Evolutionary conservation across 2,888 invertebrate species (phyloP), one percentile per base, ranked within the genome.

Genomic region (Falcaria lacertinaria): DNA sequence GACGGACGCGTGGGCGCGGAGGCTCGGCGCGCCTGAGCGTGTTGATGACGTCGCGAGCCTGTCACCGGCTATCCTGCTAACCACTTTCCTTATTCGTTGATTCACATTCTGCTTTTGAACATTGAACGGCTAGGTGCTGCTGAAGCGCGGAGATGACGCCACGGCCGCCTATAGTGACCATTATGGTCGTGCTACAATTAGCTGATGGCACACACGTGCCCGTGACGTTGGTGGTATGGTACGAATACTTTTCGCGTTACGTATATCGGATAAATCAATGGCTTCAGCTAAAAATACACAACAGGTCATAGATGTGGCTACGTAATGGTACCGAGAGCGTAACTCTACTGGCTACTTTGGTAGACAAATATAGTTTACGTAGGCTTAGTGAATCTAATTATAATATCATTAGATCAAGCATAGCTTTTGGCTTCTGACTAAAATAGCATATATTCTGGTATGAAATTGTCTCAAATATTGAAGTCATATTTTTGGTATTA

Each of bases 171-270:
- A 67, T 63, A 72, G 70, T 69, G 74, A 83, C 87, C 74, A 78
- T 78, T 88, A 86, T 82, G 85, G 88, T 71, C 64, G 77, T 82
- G 81, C 88, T 69, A 80, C 80, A 85, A 85, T 89, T 87, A 88
- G 87, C 77, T 58, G 62, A 64, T 69, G 77, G 68, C 71, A 79
- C 80, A 80, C 76, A 75, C 74, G 70, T 67, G 75, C 82, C 85
- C 64, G 78, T 88, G 88, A 89, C 88, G 88, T 85, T 63, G 75
- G 57, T 61, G 48, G 58, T 64, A 66, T 66, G 69, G 68, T 68
- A 68, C 64, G 67, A 78, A 81, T 86, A 79, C 67, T 80, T 81
- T 50, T 49, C 50, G 54, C 71, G 74, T 79, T 82, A 84, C 87
- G 86, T 84, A 75, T 69, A 51, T 64, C 53, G 51, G 68, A 80